Evolutionary conservation across 2,113 vertebrate species (phyloP).

Genomic region (Hippocampus mohnikei): DNA sequence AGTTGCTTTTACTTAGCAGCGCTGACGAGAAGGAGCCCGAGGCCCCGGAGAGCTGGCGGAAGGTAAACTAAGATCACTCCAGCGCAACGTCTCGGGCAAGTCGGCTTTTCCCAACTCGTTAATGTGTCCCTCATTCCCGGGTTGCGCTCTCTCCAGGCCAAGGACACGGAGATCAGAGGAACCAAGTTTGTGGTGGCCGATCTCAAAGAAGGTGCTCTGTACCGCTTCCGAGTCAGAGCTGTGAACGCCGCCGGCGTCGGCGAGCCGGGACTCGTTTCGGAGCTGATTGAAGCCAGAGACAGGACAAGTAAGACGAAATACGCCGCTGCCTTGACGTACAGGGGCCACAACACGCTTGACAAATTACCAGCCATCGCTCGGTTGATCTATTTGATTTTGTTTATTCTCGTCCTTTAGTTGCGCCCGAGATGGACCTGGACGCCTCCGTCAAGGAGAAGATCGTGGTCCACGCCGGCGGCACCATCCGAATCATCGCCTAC

Average conservation of each 20-base stretch:
- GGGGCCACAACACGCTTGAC: too few species aligned
- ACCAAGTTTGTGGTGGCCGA: slow-evolving; percentile 88
- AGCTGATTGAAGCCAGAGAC: slow-evolving; percentile 92
- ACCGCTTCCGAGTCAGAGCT: slow-evolving; percentile 91
- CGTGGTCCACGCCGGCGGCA: slow-evolving; percentile 92
- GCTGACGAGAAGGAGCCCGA: slow-evolving; percentile 50
- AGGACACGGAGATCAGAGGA: slow-evolving; percentile 96
- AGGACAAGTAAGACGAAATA: slow-evolving; percentile 81
- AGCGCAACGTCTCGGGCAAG: not conserved
- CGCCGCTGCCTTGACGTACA: not conserved
- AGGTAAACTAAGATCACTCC: slow-evolving; percentile 59
- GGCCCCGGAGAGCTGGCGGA: slow-evolving; percentile 79
- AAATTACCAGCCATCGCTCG: not conserved
- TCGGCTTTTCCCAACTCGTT: not conserved
- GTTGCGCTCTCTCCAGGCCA: slow-evolving; percentile 74
- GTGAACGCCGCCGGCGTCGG: slow-evolving; percentile 90
- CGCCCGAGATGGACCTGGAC: slow-evolving; percentile 91
- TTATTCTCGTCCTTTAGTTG: slow-evolving; percentile 67
- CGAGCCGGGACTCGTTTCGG: slow-evolving; percentile 87
- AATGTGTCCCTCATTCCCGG: not conserved
- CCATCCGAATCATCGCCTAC: slow-evolving; percentile 95
- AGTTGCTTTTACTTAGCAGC: slow-evolving; percentile 34
- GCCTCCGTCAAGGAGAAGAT: slow-evolving; percentile 94
- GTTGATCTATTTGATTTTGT: not conserved
- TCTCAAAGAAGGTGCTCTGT: slow-evolving; percentile 90